These are phyloP conservation scores for Copidosoma aretas DNA, from an alignment of 2,888 invertebrate species.

Conservation along the genomic window DNA sequence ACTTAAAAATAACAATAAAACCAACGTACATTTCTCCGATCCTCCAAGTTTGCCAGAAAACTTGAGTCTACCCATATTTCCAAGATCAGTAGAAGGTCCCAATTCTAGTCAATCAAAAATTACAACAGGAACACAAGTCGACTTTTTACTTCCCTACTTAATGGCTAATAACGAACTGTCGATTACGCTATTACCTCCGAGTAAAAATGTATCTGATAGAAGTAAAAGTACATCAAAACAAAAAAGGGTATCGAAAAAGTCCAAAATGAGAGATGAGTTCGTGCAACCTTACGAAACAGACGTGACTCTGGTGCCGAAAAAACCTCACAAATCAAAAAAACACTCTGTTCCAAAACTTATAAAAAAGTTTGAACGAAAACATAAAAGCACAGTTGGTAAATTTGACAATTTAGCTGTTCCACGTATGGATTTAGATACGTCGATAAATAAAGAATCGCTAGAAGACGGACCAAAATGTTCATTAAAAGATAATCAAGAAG, in stretches of 20 bases:
- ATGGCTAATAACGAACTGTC: constrained; percentile 26
- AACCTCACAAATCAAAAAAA: constrained; percentile 7
- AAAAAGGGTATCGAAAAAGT: background rate
- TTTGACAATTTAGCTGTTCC: background rate
- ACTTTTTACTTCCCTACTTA: constrained; percentile 29
- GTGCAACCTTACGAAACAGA: constrained; percentile 6
- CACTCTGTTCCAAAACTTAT: constrained; percentile 34
- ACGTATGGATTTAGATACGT: too few species aligned
- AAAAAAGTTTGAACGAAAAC: constrained; percentile 47
- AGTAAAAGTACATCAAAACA: background rate
- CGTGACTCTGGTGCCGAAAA: constrained; percentile 11
- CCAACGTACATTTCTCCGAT: background rate
- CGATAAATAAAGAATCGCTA: too few species aligned
- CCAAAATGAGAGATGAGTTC: background rate
- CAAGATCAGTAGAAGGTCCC: background rate
- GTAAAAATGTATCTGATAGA: background rate
- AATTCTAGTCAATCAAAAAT: constrained; percentile 21
- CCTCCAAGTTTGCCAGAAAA: background rate
- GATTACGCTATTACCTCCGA: constrained; percentile 33
- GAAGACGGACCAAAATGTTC: too few species aligned
- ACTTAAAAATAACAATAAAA: background rate
- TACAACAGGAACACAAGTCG: constrained; percentile 32
- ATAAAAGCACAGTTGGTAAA: constrained; percentile 33
- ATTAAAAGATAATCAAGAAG: too few species aligned
- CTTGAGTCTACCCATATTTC: background rate